Evolutionary conservation across 2,888 invertebrate genomes (phyloP).

Genomic region (Proisotoma minuta): DNA sequence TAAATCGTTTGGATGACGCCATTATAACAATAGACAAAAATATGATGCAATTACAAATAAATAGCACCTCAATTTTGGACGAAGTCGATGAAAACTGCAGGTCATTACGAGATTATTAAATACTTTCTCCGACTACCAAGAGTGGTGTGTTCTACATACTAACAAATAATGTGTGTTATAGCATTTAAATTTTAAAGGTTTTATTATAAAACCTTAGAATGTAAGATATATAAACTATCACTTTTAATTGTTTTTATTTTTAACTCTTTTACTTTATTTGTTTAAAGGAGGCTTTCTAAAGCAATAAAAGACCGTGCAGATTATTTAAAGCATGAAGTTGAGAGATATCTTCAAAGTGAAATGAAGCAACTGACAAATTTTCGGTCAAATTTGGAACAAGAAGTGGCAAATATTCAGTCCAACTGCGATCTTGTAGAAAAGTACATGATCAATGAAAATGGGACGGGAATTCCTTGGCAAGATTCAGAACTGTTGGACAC

Average conservation of each 20-base stretch:
- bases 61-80: slow-evolving; percentile 82
- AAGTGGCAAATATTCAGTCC: slow-evolving; percentile 89
- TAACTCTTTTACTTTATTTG: neutral
- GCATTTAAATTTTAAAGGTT: no score
- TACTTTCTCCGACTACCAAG: neutral
- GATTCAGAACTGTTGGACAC: slow-evolving; percentile 89
- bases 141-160: no score
- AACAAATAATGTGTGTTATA: no score
- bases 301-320: slow-evolving; percentile 86
- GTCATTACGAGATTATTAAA: slow-evolving; percentile 17
- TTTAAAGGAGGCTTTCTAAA: slow-evolving; percentile 69
- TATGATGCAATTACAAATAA: slow-evolving; percentile 77
- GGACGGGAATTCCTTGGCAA: slow-evolving; percentile 66
- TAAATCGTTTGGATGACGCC: slow-evolving; percentile 84
- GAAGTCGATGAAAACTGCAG: slow-evolving; percentile 87
- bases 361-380: slow-evolving; percentile 76
- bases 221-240: no score
- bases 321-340: slow-evolving; percentile 79
- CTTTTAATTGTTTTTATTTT: no score
- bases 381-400: slow-evolving; percentile 89
- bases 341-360: slow-evolving; percentile 84
- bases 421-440: slow-evolving; percentile 96
- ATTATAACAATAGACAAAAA: slow-evolving; percentile 80
- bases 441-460: slow-evolving; percentile 66
- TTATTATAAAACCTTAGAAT: no score